A percentile compares a stretch with the other conserved stretches of the same genome.
Evolutionary conservation across 2,888 invertebrate species (phyloP).

Genomic region (Drosophila pegasa): DNA sequence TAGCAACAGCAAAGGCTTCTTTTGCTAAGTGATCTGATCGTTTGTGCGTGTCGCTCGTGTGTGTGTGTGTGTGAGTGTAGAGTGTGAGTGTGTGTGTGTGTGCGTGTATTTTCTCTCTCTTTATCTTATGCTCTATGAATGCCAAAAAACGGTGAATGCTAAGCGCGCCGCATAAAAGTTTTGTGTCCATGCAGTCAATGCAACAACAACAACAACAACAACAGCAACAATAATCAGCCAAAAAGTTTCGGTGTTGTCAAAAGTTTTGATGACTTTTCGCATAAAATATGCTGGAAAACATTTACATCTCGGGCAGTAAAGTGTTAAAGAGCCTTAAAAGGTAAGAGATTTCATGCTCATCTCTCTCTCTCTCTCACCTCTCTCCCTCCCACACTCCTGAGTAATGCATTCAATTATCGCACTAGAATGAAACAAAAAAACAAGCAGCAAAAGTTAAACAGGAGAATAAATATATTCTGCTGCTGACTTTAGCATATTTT

Average conservation of each 20-base stretch:
- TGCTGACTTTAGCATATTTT: conserved; percentile 26
- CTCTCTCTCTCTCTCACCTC: not conserved
- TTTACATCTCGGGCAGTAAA: conserved; percentile 62
- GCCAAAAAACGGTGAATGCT: conserved; percentile 26
- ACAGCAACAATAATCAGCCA: conserved; percentile 17
- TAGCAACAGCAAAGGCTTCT: not conserved
- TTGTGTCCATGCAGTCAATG: conserved; percentile 47
- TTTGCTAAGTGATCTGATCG: conserved; percentile 70
- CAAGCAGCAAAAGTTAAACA: conserved; percentile 1
- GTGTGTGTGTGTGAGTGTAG: conserved; percentile 3
- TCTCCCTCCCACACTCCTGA: conserved; percentile 30
- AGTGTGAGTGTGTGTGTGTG: not conserved
- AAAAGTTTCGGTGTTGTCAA: conserved; percentile 57
- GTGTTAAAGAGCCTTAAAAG: conserved; percentile 68
- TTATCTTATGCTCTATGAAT: conserved; percentile 17
- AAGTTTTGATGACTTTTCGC: conserved; percentile 64
- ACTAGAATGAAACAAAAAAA: conserved; percentile 16
- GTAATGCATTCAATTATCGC: conserved; percentile 72
- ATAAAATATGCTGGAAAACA: conserved; percentile 71
- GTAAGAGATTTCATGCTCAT: conserved; percentile 42
- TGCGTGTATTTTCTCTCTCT: not conserved
- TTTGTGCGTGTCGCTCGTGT: conserved; percentile 40
- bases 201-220: conserved; percentile 41
- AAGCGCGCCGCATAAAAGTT: conserved; percentile 39
- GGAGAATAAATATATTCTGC: conserved; percentile 15